Conservation (phyloP, 2,888 invertebrate species). For the Agonopterix arenella region DNA sequence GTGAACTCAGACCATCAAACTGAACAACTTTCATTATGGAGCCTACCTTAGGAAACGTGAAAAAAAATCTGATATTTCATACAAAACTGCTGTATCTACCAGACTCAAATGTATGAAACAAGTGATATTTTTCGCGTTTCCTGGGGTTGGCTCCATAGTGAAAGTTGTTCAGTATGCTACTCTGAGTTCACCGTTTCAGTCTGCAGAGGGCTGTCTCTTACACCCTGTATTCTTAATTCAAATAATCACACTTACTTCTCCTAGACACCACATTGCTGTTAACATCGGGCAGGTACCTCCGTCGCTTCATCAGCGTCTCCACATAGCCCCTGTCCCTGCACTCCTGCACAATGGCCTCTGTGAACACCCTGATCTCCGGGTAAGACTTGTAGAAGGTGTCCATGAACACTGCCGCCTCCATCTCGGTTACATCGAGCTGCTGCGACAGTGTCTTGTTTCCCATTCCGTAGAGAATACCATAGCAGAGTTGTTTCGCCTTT, state of each 20-base stretch:
- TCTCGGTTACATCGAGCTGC: slow-evolving; percentile 85
- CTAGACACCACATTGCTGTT: slow-evolving; percentile 76
- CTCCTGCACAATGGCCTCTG: slow-evolving; percentile 68
- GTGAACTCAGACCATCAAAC: too few relatives aligned
- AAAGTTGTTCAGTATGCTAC: too few relatives aligned
- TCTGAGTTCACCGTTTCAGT: too few relatives aligned
- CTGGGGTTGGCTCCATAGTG: too few relatives aligned
- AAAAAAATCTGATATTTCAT: too few relatives aligned
- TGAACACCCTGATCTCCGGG: slow-evolving; percentile 81
- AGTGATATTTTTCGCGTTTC: too few relatives aligned
- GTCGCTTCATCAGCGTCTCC: slow-evolving; percentile 87
- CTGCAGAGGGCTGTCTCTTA: too few relatives aligned
- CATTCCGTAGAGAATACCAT: slow-evolving; percentile 99
- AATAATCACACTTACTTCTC: slow-evolving; percentile 72
- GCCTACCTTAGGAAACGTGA: too few relatives aligned
- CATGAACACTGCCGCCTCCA: slow-evolving; percentile 87
- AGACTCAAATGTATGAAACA: too few relatives aligned
- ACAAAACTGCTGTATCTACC: too few relatives aligned
- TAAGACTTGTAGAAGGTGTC: slow-evolving; percentile 88
- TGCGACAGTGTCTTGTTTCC: slow-evolving; percentile 89
- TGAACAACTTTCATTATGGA: too few relatives aligned
- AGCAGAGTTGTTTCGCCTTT: slow-evolving; percentile 94
- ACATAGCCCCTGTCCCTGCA: slow-evolving; percentile 87
- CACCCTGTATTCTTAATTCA: too few relatives aligned
- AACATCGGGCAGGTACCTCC: slow-evolving; percentile 87